phyloP scores from a whole-genome alignment of 2,797 vertebrate species.

The Peromyscus nudipes region DNA sequence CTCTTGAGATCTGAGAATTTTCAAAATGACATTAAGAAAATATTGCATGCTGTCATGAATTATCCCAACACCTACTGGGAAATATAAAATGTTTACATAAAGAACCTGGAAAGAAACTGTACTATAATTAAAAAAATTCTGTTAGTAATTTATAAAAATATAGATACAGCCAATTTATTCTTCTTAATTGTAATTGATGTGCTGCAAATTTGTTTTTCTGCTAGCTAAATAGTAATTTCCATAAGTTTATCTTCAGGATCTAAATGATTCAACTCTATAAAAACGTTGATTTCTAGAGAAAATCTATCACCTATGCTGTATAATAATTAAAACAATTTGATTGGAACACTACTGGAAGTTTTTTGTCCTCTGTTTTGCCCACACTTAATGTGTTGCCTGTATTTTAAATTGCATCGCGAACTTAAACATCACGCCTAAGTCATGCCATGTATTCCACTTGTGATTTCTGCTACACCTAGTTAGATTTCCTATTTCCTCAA shows the following conservation, averaged over 20 bases:
- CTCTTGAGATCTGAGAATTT: slow-evolving; percentile 61
- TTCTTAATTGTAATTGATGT: slow-evolving; percentile 62
- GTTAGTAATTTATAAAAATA: slow-evolving; percentile 27
- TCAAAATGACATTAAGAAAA: slow-evolving; percentile 55
- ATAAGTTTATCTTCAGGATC: slow-evolving; percentile 44
- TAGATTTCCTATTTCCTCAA: slow-evolving; percentile 40
- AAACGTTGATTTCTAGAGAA: slow-evolving; percentile 12
- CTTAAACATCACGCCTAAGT: slow-evolving; percentile 26
- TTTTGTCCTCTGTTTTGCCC: neutral
- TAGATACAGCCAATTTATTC: slow-evolving; percentile 36
- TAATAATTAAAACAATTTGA: neutral
- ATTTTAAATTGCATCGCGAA: slow-evolving; percentile 15
- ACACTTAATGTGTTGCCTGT: neutral
- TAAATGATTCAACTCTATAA: slow-evolving; percentile 13
- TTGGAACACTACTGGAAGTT: neutral
- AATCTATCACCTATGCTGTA: neutral
- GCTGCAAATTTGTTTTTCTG: slow-evolving; percentile 17
- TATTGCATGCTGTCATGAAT: slow-evolving; percentile 50
- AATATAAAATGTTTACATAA: slow-evolving; percentile 60
- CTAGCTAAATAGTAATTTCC: slow-evolving; percentile 37
- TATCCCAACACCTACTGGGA: slow-evolving; percentile 45
- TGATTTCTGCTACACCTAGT: neutral
- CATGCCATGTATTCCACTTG: neutral
- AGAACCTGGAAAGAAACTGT: neutral
- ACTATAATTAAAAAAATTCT: slow-evolving; percentile 19